phyloP scores from a whole-genome alignment of 1,140 invertebrate species.

The Homarus americanus region DNA sequence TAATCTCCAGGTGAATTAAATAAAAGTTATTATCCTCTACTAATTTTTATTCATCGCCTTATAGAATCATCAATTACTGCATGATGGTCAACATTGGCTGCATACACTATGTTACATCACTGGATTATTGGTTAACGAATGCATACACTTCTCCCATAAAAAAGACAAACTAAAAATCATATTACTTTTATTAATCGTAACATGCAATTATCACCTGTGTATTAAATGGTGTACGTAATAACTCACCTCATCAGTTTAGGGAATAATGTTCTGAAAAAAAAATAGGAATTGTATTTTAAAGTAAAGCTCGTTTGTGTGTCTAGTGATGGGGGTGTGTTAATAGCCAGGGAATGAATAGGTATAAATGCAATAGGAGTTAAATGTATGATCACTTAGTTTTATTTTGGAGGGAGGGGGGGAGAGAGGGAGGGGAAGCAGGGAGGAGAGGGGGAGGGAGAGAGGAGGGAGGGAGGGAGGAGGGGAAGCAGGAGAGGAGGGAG shows the following conservation, averaged over 20 bases:
- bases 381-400: constrained; percentile 4
- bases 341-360: not conserved
- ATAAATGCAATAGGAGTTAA: constrained; percentile 23
- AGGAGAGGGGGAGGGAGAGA: not conserved
- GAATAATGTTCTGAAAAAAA: too few species aligned
- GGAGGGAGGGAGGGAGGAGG: not conserved
- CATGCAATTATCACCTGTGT: not conserved
- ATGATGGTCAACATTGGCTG: too few species aligned
- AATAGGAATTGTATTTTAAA: not conserved
- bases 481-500: not conserved
- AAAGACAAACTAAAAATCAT: not conserved
- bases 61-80: too few species aligned
- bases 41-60: too few species aligned
- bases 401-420: not conserved
- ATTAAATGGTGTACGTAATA: too few species aligned
- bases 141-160: not conserved
- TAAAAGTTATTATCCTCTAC: too few species aligned
- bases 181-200: too few species aligned
- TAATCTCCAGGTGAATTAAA: too few species aligned
- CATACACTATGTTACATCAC: too few species aligned
- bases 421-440: not conserved
- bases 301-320: too few species aligned
- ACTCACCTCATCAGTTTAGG: too few species aligned
- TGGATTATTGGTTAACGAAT: not conserved
- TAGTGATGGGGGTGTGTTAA: too few species aligned